These are phyloP conservation scores for Acanthurus lineatus DNA, from an alignment of 2,797 vertebrate species.

Conservation along the genomic window DNA sequence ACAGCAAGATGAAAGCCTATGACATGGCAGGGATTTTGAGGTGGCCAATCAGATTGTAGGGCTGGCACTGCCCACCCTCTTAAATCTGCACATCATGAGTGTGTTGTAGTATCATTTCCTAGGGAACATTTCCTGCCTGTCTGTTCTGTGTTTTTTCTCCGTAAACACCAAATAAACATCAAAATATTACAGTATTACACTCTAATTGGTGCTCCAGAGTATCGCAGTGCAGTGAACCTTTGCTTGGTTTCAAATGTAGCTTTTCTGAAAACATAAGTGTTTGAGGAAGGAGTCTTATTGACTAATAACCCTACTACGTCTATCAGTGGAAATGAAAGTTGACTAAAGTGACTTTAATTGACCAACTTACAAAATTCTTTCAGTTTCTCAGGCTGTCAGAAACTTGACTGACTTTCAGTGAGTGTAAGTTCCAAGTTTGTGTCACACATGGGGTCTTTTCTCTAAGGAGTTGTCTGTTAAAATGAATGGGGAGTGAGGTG, in stretches of 20 bases:
- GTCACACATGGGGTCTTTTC: neutral
- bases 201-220: slow-evolving; percentile 43
- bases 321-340: slow-evolving; percentile 17
- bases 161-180: slow-evolving; percentile 43
- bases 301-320: neutral
- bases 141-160: slow-evolving; percentile 18
- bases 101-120: slow-evolving; percentile 15
- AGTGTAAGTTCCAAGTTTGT: neutral
- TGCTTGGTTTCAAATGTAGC: slow-evolving; percentile 24
- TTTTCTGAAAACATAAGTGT: slow-evolving; percentile 17
- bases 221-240: slow-evolving; percentile 25
- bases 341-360: slow-evolving; percentile 9
- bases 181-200: slow-evolving; percentile 33
- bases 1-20: no score
- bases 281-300: neutral
- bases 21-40: no score
- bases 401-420: neutral
- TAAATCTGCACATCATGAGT: neutral
- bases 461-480: neutral
- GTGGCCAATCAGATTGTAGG: no score
- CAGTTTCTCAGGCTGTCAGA: neutral
- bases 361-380: neutral
- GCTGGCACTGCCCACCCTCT: no score
- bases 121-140: neutral
- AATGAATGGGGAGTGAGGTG: neutral